phyloP scores from a whole-genome alignment of 2,797 vertebrate genomes.

The Helarctos malayanus region DNA sequence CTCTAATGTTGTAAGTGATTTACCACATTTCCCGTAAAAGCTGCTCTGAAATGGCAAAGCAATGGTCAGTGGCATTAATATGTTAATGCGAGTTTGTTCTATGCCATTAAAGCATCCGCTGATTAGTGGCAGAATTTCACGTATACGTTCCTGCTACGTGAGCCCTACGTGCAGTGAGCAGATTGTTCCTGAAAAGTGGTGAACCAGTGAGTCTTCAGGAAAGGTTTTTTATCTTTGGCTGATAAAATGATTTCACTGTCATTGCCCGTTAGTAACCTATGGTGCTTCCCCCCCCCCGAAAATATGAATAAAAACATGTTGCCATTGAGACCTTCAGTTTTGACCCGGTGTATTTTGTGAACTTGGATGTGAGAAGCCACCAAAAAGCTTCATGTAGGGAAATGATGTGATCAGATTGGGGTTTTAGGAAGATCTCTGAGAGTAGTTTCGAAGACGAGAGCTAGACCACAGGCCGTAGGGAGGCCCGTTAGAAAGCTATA shows the following conservation, averaged over 20 bases:
- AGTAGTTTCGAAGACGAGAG: neutral
- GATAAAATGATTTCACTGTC: conserved; percentile 67
- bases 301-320: conserved; percentile 58
- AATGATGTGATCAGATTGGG: neutral
- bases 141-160: conserved; percentile 76
- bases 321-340: conserved; percentile 12
- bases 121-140: conserved; percentile 80
- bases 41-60: conserved; percentile 73
- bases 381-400: neutral
- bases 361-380: neutral
- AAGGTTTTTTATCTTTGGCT: conserved; percentile 71
- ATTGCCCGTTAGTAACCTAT: conserved; percentile 11
- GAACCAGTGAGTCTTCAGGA: conserved; percentile 71
- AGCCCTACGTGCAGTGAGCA: conserved; percentile 76
- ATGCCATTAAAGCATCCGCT: conserved; percentile 78
- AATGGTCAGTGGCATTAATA: conserved; percentile 80
- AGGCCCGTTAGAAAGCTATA: neutral
- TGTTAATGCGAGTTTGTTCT: conserved; percentile 80
- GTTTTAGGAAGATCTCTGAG: neutral
- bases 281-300: neutral
- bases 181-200: conserved; percentile 79
- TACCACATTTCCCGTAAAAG: conserved; percentile 69
- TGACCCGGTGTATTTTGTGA: neutral
- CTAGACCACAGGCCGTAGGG: neutral
- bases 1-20: conserved; percentile 66